These are phyloP conservation scores for Puma concolor DNA, from an alignment of 2,113 vertebrate genomes.

Conservation along the genomic window DNA sequence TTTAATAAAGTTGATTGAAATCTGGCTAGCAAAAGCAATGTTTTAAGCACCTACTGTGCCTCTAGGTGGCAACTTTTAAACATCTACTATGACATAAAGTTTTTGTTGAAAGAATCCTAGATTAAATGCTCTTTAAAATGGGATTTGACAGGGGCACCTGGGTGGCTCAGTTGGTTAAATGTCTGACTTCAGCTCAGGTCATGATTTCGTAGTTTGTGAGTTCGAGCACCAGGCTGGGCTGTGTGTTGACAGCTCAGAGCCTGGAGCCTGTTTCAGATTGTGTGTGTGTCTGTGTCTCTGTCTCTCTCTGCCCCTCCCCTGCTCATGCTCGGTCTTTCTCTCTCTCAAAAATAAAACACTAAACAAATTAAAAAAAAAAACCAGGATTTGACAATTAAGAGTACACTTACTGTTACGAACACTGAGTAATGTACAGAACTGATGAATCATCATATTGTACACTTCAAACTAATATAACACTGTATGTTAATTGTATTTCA, in stretches of 20 bases:
- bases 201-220: too few species aligned
- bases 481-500: background rate
- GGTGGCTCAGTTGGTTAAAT: too few species aligned
- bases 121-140: slow-evolving; percentile 16
- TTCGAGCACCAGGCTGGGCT: too few species aligned
- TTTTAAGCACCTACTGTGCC: background rate
- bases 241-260: too few species aligned
- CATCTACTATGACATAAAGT: background rate
- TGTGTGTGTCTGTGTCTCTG: too few species aligned
- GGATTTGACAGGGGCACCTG: background rate
- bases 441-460: background rate
- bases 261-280: too few species aligned
- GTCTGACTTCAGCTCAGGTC: too few species aligned
- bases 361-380: background rate
- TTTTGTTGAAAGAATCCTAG: background rate
- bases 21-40: background rate
- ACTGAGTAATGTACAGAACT: background rate
- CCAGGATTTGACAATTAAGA: background rate
- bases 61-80: slow-evolving; percentile 38
- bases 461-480: background rate
- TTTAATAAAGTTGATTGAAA: slow-evolving; percentile 39
- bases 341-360: too few species aligned
- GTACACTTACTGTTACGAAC: background rate
- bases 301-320: too few species aligned
- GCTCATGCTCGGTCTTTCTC: too few species aligned